These are phyloP conservation scores for Philopotamus ludificatus DNA, from an alignment of 1,140 invertebrate genomes.

Conservation along the genomic window DNA sequence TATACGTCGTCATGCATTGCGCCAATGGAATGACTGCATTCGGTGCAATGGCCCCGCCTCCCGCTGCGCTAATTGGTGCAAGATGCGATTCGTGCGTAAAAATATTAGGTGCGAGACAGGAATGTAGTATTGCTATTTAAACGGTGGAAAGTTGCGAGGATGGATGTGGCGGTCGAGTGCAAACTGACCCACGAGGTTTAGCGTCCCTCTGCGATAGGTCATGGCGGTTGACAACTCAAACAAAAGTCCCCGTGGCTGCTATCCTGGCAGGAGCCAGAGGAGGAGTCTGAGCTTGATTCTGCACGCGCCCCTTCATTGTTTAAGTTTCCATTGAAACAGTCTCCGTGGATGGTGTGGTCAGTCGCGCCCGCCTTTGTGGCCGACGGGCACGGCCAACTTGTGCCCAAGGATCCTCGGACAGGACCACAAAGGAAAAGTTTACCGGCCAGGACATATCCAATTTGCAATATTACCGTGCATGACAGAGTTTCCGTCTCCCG, in stretches of 20 bases:
- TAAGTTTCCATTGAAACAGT: constrained; percentile 1
- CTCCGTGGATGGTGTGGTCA: neutral
- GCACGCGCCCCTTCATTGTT: neutral
- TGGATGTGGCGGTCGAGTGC: neutral
- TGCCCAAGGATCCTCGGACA: neutral
- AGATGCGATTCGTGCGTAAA: neutral
- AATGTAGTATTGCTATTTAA: constrained; percentile 8
- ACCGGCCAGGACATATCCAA: neutral
- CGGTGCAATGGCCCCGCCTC: neutral
- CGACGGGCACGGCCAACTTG: neutral
- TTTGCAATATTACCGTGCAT: neutral
- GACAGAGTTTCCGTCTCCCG: neutral
- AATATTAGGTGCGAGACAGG: constrained; percentile 1
- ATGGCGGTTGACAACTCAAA: constrained; percentile 27
- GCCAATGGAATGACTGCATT: neutral
- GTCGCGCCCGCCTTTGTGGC: neutral
- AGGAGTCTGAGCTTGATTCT: neutral
- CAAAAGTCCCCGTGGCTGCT: constrained; percentile 21
- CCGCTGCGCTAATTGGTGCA: neutral
- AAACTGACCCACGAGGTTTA: neutral
- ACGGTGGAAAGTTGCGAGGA: neutral
- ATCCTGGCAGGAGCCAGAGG: neutral
- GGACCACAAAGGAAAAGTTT: too few relatives aligned
- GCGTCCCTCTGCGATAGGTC: constrained; percentile 20
- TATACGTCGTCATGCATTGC: neutral